Evolutionary conservation across 2,888 invertebrate genomes (phyloP).

Genomic region (Ophonus ardosiacus): DNA sequence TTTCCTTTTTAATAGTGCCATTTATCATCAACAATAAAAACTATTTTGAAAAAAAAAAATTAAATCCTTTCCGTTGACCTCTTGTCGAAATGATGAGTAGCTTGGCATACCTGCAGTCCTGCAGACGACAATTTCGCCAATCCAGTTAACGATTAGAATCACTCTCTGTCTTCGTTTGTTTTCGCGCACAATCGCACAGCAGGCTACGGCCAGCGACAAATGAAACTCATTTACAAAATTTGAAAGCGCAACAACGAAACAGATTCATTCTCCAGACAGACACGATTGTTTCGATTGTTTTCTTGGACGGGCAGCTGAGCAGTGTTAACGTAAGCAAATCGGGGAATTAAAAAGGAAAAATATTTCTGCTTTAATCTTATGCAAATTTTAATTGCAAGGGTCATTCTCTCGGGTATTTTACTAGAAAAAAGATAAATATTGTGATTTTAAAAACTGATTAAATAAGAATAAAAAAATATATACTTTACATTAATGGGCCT

Average conservation of each 20-base stretch:
- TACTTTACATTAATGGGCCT: too few species aligned
- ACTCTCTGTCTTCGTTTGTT: conserved; percentile 54
- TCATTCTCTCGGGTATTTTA: too few species aligned
- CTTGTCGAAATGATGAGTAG: background rate
- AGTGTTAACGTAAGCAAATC: background rate
- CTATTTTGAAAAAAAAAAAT: too few species aligned
- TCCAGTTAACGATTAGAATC: conserved; percentile 55
- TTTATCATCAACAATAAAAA: too few species aligned
- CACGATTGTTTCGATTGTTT: background rate
- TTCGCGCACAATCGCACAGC: conserved; percentile 49
- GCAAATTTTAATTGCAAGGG: too few species aligned
- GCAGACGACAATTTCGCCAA: conserved; percentile 54
- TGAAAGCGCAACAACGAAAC: conserved; percentile 39
- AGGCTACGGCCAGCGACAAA: conserved; percentile 28
- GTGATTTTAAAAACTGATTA: too few species aligned
- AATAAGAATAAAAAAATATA: too few species aligned
- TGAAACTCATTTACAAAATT: conserved; percentile 51
- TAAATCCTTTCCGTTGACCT: background rate
- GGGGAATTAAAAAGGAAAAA: background rate
- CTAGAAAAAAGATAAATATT: too few species aligned
- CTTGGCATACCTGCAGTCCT: conserved; percentile 1
- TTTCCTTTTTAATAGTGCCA: too few species aligned
- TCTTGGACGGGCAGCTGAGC: background rate
- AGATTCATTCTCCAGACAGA: conserved; percentile 1
- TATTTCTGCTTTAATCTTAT: too few species aligned